These are phyloP conservation scores for Sphaeridia pumilis DNA, from an alignment of 2,888 invertebrate species.

Conservation along the genomic window DNA sequence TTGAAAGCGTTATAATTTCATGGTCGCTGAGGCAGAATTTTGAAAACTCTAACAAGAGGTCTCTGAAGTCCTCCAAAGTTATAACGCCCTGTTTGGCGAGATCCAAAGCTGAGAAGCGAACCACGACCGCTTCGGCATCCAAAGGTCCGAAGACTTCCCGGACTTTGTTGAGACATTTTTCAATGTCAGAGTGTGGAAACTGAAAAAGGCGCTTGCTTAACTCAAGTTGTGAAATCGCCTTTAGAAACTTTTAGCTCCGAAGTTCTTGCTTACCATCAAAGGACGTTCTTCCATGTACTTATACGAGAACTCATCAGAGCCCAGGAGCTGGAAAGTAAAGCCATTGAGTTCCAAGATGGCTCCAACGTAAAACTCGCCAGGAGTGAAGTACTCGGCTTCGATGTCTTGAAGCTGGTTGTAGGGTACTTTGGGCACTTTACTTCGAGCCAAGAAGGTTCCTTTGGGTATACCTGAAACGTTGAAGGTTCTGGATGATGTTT, in stretches of 20 bases:
- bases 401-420: slow-evolving; percentile 57
- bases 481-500: neutral
- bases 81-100: slow-evolving; percentile 27
- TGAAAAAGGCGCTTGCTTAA: slow-evolving; percentile 12
- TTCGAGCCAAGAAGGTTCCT: slow-evolving; percentile 47
- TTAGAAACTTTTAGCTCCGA: too few species aligned
- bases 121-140: slow-evolving; percentile 63
- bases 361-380: slow-evolving; percentile 75
- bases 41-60: slow-evolving; percentile 26
- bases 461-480: slow-evolving; percentile 24
- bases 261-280: slow-evolving; percentile 48
- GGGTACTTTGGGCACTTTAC: slow-evolving; percentile 58
- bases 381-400: slow-evolving; percentile 61
- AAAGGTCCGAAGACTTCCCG: slow-evolving; percentile 54
- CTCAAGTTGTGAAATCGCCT: slow-evolving; percentile 6
- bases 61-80: slow-evolving; percentile 24
- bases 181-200: slow-evolving; percentile 63
- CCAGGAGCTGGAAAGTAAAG: slow-evolving; percentile 63
- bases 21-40: slow-evolving; percentile 53
- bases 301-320: slow-evolving; percentile 76
- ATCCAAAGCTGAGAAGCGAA: slow-evolving; percentile 45
- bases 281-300: slow-evolving; percentile 73
- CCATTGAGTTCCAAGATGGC: slow-evolving; percentile 62
- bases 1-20: slow-evolving; percentile 63
- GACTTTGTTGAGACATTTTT: slow-evolving; percentile 60